phyloP scores from a whole-genome alignment of 2,113 vertebrate species.

The Nothobranchius kuhntae region DNA sequence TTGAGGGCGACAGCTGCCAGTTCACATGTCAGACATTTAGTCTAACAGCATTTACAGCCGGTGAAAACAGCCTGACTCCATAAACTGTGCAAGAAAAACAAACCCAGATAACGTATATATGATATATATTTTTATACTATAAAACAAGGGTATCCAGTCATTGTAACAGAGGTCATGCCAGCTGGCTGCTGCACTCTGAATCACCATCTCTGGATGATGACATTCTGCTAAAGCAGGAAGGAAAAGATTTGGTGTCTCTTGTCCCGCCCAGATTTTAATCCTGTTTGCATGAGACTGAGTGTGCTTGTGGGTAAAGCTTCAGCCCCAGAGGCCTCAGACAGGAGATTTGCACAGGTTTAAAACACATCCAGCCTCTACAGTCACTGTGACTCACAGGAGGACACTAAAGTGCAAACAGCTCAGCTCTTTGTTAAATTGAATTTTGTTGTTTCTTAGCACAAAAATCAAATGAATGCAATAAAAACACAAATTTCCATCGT shows the following conservation, averaged over 20 bases:
- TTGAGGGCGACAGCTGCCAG: neutral
- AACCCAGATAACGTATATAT: no score
- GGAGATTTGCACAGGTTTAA: constrained; percentile 26
- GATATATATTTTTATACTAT: no score
- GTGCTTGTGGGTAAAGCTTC: constrained; percentile 9
- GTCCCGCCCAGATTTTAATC: constrained; percentile 31
- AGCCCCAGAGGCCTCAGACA: constrained; percentile 33
- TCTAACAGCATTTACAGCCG: neutral
- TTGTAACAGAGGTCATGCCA: neutral
- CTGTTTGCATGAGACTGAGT: constrained; percentile 8
- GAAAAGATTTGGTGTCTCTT: neutral
- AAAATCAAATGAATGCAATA: no score
- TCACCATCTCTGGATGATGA: neutral
- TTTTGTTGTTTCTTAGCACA: no score
- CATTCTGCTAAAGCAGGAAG: constrained; percentile 1
- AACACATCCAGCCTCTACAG: constrained; percentile 15
- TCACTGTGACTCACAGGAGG: constrained; percentile 24
- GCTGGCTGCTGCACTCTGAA: neutral
- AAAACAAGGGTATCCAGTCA: no score
- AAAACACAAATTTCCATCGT: neutral
- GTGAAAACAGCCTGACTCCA: neutral
- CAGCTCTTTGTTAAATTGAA: no score
- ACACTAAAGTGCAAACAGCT: neutral
- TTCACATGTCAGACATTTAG: neutral
- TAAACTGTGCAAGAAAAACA: neutral